Conservation (phyloP, 2,888 invertebrate genomes). For the Micropterix aruncella region DNA sequence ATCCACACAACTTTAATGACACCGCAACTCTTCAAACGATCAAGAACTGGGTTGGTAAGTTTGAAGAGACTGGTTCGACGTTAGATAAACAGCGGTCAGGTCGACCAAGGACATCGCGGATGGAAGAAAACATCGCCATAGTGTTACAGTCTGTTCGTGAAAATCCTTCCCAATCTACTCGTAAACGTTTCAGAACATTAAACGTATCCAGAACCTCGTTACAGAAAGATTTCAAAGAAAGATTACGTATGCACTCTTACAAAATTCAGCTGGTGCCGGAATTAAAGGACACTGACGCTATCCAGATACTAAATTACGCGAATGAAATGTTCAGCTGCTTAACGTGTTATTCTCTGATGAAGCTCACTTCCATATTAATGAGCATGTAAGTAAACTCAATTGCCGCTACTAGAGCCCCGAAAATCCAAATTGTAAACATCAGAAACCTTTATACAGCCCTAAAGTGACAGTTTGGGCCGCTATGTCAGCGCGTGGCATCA, state of each 20-base stretch:
- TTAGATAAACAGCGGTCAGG: too few relatives aligned
- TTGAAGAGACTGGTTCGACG: too few relatives aligned
- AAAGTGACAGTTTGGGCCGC: too few relatives aligned
- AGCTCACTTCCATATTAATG: too few relatives aligned
- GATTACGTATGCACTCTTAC: not conserved
- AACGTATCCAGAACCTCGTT: not conserved
- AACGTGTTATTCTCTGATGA: not conserved
- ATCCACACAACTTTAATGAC: too few relatives aligned
- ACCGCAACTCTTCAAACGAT: too few relatives aligned
- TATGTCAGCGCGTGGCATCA: too few relatives aligned
- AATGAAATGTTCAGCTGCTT: not conserved
- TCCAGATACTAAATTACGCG: slow-evolving; percentile 1
- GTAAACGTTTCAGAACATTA: slow-evolving; percentile 1
- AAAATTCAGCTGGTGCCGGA: not conserved
- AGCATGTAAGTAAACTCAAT: not conserved
- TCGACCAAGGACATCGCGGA: too few relatives aligned
- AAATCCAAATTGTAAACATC: too few relatives aligned
- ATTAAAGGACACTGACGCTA: not conserved
- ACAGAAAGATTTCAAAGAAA: not conserved
- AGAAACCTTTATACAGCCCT: too few relatives aligned
- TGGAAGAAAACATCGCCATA: not conserved
- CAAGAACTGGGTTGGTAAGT: too few relatives aligned
- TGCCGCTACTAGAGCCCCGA: not conserved
- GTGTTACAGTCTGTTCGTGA: not conserved
- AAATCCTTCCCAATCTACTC: not conserved